Conservation (phyloP, 2,113 vertebrate species). For the Phylloscopus trochilus region DNA sequence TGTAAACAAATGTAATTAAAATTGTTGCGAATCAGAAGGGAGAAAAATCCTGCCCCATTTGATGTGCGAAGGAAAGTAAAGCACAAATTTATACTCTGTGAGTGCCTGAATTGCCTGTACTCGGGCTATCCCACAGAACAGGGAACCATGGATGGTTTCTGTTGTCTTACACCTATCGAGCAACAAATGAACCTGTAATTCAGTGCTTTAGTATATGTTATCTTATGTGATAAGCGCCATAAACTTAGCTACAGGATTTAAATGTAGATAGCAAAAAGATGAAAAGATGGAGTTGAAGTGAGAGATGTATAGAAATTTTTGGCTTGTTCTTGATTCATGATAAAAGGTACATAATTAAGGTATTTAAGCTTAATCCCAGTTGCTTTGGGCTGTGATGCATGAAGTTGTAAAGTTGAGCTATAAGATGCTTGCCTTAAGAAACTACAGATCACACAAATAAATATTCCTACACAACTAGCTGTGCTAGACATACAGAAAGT, state of each 20-base stretch:
- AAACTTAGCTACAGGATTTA: background rate
- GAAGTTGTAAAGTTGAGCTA: background rate
- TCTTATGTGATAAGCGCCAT: background rate
- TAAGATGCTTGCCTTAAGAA: background rate
- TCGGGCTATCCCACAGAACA: background rate
- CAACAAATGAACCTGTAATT: background rate
- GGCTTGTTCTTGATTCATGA: background rate
- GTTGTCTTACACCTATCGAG: background rate
- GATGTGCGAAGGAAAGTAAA: background rate
- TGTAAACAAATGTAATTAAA: background rate
- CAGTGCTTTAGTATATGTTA: background rate
- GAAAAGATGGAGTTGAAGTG: background rate
- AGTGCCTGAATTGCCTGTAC: background rate
- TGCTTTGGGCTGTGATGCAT: background rate
- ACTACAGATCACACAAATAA: background rate
- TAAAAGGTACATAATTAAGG: background rate
- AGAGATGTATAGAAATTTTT: background rate
- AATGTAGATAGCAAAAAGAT: background rate
- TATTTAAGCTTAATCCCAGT: background rate
- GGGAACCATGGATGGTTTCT: background rate
- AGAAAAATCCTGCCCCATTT: background rate
- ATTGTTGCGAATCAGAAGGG: background rate
- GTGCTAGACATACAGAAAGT: background rate
- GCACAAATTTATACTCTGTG: background rate
- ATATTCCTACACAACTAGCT: background rate